Conservation (phyloP, 2,888 invertebrate species). For the Octonoba sinensis region DNA sequence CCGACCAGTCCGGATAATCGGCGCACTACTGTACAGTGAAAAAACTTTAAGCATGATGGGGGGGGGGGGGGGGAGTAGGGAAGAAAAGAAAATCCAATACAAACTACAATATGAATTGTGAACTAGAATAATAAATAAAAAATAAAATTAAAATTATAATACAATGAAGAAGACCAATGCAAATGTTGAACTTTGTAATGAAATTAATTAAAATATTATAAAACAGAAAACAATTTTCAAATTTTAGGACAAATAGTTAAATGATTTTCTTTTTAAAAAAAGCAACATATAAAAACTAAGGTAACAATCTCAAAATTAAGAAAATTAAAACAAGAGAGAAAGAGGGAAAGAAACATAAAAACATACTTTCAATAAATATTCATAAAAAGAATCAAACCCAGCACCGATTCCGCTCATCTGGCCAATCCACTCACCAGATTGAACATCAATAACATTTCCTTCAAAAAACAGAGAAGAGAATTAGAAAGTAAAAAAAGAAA, state of each 20-base stretch:
- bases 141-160: too few species aligned
- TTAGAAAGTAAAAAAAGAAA: too few species aligned
- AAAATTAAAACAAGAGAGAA: neutral
- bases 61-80: too few species aligned
- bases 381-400: slow-evolving; percentile 77
- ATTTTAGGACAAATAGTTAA: too few species aligned
- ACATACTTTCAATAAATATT: slow-evolving; percentile 76
- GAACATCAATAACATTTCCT: slow-evolving; percentile 78
- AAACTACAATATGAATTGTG: too few species aligned
- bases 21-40: too few species aligned
- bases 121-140: too few species aligned
- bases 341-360: neutral
- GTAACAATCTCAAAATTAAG: neutral
- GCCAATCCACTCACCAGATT: slow-evolving; percentile 77
- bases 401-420: slow-evolving; percentile 77
- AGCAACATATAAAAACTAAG: neutral
- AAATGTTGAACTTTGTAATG: too few species aligned
- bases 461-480: slow-evolving; percentile 48
- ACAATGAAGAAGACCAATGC: too few species aligned
- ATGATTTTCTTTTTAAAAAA: neutral
- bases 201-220: neutral
- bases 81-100: too few species aligned
- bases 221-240: neutral
- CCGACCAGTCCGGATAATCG: too few species aligned
- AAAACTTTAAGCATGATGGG: too few species aligned